Base-by-base conservation (phyloP, 2,797 vertebrate species). In the Scolopax rusticola region DNA sequence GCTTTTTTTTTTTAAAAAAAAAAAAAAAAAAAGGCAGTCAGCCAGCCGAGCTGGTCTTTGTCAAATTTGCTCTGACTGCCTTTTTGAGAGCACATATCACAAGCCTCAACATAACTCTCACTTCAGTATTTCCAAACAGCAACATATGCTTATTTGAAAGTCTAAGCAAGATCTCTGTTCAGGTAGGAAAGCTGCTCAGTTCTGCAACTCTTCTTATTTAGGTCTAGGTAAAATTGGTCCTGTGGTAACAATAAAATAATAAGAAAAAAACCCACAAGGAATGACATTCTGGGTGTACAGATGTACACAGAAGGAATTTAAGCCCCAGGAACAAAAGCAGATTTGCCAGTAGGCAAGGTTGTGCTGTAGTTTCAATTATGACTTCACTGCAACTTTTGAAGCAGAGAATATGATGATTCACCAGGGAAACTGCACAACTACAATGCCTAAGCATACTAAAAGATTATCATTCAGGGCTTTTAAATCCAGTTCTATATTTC, bases 401-500 rank as follows among this genome's bases (percentile, higher is more conserved):
- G 74, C 75, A 81, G 53, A 69, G 93, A 80, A 47, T 71, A 41
- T 27, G 61, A 84, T 27, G 68, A 92, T 90, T 95, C 89, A 69
- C 67, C 30, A 40, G 43, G 74, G 89, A 90, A 69, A 74, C 25
- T 33, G 65, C 87, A 92, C 70, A 95, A 48, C 43, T 61, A 96
- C 95, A 96, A 77, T 83, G 83, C 82, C 84, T 92, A 85, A 81
- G 82, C 65, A 84, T 90, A 96, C 96, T 97, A 96, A 93, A 93
- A 97, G 88, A 95, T 96, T 92, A 96, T 95, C 86, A 93, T 69
- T 93, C 89, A 67, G 71, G 92, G 82, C 88, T 97, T 94, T 96
- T 91, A 94, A 94, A 90, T 50, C 27, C 45, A 87, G 69, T 70
- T 91, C 84, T 90, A 1, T 60, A 77, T 94, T 97, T 95, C 89